Base-by-base conservation (phyloP, 2,888 invertebrate genomes). In the Brachypalpus laphriformis region DNA sequence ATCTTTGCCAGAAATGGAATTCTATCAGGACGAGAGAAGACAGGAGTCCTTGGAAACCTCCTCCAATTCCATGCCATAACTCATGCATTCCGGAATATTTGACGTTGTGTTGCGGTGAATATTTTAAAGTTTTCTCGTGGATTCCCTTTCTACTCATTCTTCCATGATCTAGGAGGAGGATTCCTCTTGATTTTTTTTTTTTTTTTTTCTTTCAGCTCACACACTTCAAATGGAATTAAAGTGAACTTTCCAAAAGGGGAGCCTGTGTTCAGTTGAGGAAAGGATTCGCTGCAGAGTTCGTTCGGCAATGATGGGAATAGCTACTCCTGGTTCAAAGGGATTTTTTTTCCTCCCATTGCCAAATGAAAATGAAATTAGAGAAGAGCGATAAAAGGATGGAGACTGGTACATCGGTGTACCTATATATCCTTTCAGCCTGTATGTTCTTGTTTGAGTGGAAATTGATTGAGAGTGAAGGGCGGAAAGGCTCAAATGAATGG, bases 141-240 rank as follows among this genome's bases (percentile, higher is more conserved):
- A 59, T 51, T 34, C 22, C 5, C 18, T 28, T 16, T 2, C 20
- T 31, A 0, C 49, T 16, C 9, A 28, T 3, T 28, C 54, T 11
- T 56, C 18, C 18, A 31, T 18, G 34, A 34, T 34, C 14, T 16
- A 16, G 42, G 1, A 16, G 22, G 6, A 65, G 31, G 45, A 16
- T 20, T 18, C 59, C 37, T 6, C 40, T 14, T 25, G 5, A 6
- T 14, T 51, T 22, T 45, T 25, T 7, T 40, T 2, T 25, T 11
- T 18, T 11, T 18, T 11, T 54, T 18, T 47, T 28, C 14, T 25
- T 37, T 14, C 25, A 9, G 31, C 18, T 16, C 2, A 57, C 31
- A 42, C 22, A 42, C 65, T 56, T 65, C 65, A 75, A 65, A 57
- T 34, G 47, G 18, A 75, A 65, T 75, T 47, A 47, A 75, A 75